Evolutionary conservation across 2,113 vertebrate genomes (phyloP).

Genomic region (Oenanthe melanoleuca): DNA sequence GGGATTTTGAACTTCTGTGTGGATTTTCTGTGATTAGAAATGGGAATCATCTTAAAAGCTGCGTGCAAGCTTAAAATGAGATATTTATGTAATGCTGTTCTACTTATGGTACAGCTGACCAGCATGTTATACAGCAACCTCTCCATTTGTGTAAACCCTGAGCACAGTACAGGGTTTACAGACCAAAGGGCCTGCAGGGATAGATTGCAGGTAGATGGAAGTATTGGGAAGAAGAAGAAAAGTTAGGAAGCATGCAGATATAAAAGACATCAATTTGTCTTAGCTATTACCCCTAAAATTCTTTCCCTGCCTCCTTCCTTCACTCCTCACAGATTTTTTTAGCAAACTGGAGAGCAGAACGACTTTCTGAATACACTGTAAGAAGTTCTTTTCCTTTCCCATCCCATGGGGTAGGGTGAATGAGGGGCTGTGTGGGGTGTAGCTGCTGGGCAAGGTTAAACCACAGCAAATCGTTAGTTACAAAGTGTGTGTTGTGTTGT

Average conservation of each 20-base stretch:
- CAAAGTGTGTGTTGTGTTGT: not conserved
- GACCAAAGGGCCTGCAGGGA: not conserved
- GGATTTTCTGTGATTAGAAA: constrained; percentile 47
- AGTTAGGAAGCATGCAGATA: not conserved
- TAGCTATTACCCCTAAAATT: not conserved
- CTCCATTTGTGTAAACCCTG: not conserved
- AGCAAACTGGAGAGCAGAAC: not conserved
- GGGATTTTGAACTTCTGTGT: not conserved
- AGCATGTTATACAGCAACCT: not conserved
- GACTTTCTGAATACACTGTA: not conserved
- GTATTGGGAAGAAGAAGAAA: not conserved
- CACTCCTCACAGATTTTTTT: not conserved
- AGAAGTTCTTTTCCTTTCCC: not conserved
- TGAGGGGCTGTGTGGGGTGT: rapidly evolving
- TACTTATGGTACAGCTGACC: not conserved
- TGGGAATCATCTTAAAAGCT: constrained; percentile 42
- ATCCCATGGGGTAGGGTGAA: not conserved
- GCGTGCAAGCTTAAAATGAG: not conserved
- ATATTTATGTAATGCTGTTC: not conserved
- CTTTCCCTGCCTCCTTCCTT: not conserved
- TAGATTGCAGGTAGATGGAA: not conserved
- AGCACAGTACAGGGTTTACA: not conserved
- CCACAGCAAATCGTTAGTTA: not conserved
- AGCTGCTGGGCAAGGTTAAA: not conserved
- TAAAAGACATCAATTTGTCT: not conserved